Percentiles rank a stretch among this genome's conserved stretches.
Conservation (phyloP, 2,113 vertebrate species). For the Malurus cyaneus region DNA sequence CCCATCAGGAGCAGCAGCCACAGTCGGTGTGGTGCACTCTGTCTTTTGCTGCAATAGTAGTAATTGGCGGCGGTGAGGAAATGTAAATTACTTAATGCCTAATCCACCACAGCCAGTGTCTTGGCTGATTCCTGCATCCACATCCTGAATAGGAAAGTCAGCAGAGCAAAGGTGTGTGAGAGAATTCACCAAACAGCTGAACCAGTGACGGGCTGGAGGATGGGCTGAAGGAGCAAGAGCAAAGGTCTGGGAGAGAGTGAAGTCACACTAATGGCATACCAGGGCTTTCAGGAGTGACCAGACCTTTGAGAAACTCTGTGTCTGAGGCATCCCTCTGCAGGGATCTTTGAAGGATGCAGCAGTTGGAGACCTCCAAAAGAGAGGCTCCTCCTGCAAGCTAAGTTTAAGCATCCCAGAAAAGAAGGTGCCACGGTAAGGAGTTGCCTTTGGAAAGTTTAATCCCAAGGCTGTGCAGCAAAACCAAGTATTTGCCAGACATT, state of each 20-base stretch:
- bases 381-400: neutral
- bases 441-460: neutral
- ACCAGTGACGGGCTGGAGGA: neutral
- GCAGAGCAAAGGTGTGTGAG: neutral
- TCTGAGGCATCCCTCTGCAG: neutral
- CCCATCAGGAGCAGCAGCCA: neutral
- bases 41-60: neutral
- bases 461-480: neutral
- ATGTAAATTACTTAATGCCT: constrained; percentile 15
- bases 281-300: neutral
- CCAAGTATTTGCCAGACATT: neutral
- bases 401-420: neutral
- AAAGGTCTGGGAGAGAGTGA: neutral
- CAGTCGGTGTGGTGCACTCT: neutral
- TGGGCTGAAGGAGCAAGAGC: neutral
- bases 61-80: constrained; percentile 11
- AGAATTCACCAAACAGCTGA: neutral
- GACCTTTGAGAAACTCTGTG: neutral
- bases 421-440: neutral
- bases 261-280: neutral
- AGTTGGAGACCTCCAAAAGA: neutral
- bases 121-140: neutral
- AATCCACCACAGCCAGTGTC: neutral
- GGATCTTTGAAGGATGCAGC: neutral
- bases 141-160: neutral